Percentiles rank a stretch among this genome's conserved stretches.
phyloP scores from a whole-genome alignment of 2,888 invertebrate genomes.

The Drosophila histrio region DNA sequence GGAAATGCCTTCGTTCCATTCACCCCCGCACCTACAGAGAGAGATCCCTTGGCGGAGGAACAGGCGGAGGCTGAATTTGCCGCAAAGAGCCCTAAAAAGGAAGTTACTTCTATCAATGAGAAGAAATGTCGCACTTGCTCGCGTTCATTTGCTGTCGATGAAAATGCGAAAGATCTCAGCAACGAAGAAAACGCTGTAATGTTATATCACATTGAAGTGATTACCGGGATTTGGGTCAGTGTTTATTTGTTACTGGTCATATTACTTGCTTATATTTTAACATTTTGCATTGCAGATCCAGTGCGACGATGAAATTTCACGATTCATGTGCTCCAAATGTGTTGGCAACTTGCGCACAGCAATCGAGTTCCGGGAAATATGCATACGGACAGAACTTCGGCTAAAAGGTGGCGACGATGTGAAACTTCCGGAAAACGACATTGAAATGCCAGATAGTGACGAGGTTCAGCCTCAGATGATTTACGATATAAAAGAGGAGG shows the following conservation, averaged over 20 bases:
- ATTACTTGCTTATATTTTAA: neutral
- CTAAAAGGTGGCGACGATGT: neutral
- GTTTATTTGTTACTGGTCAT: neutral
- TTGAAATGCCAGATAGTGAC: neutral
- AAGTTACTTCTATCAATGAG: neutral
- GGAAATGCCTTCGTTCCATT: conserved; percentile 45
- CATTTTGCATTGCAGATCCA: conserved; percentile 33
- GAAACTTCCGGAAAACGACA: neutral
- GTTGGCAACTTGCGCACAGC: conserved; percentile 39
- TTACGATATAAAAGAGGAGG: conserved; percentile 6
- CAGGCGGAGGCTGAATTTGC: neutral
- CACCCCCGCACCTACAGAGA: conserved; percentile 12
- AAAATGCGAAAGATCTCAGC: conserved; percentile 41
- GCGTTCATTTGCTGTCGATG: conserved; percentile 11
- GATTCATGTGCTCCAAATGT: conserved; percentile 45
- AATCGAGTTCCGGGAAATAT: conserved; percentile 57
- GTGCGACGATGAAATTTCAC: conserved; percentile 16
- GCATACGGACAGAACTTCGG: conserved; percentile 52
- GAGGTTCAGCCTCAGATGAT: neutral
- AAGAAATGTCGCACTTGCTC: conserved; percentile 57
- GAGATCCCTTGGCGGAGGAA: conserved; percentile 48
- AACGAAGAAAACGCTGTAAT: conserved; percentile 52
- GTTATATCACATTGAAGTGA: conserved; percentile 65
- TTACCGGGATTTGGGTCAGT: conserved; percentile 66
- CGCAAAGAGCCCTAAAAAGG: neutral